Percentiles rank a stretch among this genome's conserved stretches.
Evolutionary conservation across 2,888 invertebrate species (phyloP).

Genomic region (Antheraea assamensis): DNA sequence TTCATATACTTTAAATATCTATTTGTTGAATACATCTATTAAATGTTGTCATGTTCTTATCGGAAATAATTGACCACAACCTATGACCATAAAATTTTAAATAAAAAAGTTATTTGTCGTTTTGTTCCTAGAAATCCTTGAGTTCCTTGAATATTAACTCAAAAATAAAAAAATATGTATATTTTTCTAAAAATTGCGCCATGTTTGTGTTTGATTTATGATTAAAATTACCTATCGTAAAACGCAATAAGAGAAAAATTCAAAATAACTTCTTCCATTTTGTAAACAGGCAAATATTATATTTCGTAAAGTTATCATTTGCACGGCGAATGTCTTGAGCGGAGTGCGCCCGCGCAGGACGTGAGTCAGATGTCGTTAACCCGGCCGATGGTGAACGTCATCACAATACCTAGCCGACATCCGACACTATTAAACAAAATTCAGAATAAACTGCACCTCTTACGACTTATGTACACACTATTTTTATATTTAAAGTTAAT

Average conservation of each 20-base stretch:
- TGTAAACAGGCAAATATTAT: constrained; percentile 26
- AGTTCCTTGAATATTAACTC: no score
- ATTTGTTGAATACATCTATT: not conserved
- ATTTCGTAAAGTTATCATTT: constrained; percentile 50
- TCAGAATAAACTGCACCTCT: constrained; percentile 12
- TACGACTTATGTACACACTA: not conserved
- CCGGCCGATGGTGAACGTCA: constrained; percentile 54
- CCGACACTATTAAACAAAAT: constrained; percentile 47
- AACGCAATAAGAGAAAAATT: not conserved
- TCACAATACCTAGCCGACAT: constrained; percentile 58
- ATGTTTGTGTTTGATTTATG: not conserved
- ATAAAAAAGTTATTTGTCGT: not conserved
- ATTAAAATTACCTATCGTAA: not conserved
- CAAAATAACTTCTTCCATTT: not conserved
- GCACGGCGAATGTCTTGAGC: constrained; percentile 56
- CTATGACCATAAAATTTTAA: not conserved
- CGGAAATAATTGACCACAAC: not conserved
- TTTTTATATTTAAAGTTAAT: no score
- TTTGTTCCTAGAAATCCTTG: constrained; percentile 8
- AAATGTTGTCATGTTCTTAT: not conserved
- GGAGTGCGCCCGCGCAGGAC: constrained; percentile 49
- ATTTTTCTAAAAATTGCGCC: not conserved
- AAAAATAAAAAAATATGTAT: not conserved
- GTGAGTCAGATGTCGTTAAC: constrained; percentile 78
- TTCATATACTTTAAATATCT: not conserved